Evolutionary conservation across 2,797 vertebrate genomes (phyloP).

Genomic region (Delichon dasypus): DNA sequence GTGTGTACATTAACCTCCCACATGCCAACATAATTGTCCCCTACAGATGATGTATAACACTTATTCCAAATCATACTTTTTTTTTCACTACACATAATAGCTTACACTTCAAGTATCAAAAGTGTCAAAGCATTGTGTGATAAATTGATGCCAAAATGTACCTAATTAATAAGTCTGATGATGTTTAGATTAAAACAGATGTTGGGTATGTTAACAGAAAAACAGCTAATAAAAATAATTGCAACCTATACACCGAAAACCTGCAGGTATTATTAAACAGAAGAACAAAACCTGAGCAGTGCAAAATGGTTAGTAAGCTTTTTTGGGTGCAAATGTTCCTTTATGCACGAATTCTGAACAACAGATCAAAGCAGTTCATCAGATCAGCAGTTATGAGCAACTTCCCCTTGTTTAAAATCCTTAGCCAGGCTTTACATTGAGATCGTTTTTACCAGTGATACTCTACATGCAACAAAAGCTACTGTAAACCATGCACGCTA

Average conservation of each 20-base stretch:
- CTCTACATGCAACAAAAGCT: neutral
- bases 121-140: conserved; percentile 65
- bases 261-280: conserved; percentile 45
- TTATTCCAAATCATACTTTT: conserved; percentile 64
- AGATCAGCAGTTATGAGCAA: neutral
- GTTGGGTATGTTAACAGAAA: conserved; percentile 62
- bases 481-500: neutral
- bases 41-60: conserved; percentile 71
- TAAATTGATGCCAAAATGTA: conserved; percentile 70
- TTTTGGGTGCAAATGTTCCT: neutral
- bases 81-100: conserved; percentile 67
- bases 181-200: conserved; percentile 70
- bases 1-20: conserved; percentile 75
- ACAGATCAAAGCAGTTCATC: conserved; percentile 24
- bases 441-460: neutral
- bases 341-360: neutral
- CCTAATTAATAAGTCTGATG: conserved; percentile 71
- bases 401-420: neutral
- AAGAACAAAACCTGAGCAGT: conserved; percentile 27
- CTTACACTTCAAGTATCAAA: conserved; percentile 66
- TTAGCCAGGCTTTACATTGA: neutral
- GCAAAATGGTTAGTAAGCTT: conserved; percentile 23
- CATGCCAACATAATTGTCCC: conserved; percentile 74
- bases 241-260: conserved; percentile 41
- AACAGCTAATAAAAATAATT: conserved; percentile 70